Conservation (phyloP, 2,113 vertebrate genomes). For the Nanorana parkeri region DNA sequence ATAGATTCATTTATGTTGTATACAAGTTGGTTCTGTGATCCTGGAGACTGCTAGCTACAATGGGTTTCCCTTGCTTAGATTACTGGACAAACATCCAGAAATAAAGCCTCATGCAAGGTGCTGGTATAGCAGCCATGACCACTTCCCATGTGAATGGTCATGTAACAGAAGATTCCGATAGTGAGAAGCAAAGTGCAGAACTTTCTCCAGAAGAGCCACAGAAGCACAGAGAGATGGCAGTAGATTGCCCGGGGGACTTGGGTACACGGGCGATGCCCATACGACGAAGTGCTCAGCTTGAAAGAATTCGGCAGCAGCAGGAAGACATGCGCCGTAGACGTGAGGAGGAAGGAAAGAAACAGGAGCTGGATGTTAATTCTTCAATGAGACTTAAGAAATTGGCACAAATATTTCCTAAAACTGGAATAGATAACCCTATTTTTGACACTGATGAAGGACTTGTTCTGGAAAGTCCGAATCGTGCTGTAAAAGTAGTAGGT, state of each 20-base stretch:
- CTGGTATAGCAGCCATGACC: constrained; percentile 79
- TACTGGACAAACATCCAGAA: not conserved
- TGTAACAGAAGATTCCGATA: constrained; percentile 84
- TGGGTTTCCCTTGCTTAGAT: constrained; percentile 59
- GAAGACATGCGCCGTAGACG: constrained; percentile 87
- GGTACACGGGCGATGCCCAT: constrained; percentile 87
- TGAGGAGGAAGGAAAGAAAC: constrained; percentile 83
- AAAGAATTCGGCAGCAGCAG: constrained; percentile 88
- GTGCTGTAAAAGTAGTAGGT: constrained; percentile 76
- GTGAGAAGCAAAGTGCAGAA: constrained; percentile 77
- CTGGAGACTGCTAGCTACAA: constrained; percentile 65
- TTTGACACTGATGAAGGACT: constrained; percentile 88
- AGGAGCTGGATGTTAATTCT: constrained; percentile 87
- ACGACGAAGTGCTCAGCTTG: constrained; percentile 82
- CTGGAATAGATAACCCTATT: constrained; percentile 93
- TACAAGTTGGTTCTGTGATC: not conserved
- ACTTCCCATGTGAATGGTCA: constrained; percentile 91
- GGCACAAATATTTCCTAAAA: constrained; percentile 88
- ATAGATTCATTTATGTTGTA: not conserved
- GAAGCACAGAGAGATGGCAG: constrained; percentile 87
- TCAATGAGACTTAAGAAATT: constrained; percentile 91
- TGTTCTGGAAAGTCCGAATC: constrained; percentile 76
- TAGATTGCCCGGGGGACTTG: constrained; percentile 93
- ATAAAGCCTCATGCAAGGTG: not conserved
- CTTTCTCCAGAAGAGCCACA: constrained; percentile 75